Evolutionary conservation across 1,140 invertebrate species (phyloP), one percentile per base, ranked within the genome.

Genomic region (Drosophila insularis): DNA sequence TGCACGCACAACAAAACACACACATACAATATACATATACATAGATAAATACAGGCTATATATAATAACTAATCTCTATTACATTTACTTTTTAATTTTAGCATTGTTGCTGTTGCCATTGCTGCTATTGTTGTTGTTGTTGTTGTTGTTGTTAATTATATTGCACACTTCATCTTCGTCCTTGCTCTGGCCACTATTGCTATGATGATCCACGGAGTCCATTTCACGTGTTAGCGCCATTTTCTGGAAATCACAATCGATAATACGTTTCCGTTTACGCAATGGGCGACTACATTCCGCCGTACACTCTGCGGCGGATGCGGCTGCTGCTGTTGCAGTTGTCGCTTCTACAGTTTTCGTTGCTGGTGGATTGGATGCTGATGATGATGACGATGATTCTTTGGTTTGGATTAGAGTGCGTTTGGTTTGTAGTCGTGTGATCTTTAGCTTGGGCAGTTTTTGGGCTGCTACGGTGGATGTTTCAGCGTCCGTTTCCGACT

Each of bases 381-480:
- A 1, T 21, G 21, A 21, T 21, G 21, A 21, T 21, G 21, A 21
- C 21, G 21, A 21, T 10, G 54, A 53, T 63, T 90, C 90, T 91
- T 91, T 91, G 86, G 87, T 94, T 93, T 78, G 92, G 70, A 90
- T 86, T 64, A 59, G 92, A 86, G 93, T 93, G 78, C 93, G 93
- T 90, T 94, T 94, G 56, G 93, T 93, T 59, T 93, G 93, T 69
- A 94, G 72, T 62, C 93, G 92, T n/a, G 93, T 94, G 71, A 94
- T 94, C 87, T 93, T 94, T 39, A 94, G 92, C 73, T 93, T 93
- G 50, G 93, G 93, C 69, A 94, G 78, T 21, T 93, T 94, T 71
- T 94, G 93, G 63, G 93, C 14, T 3, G 31, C 19, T 3, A 21
- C 92, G 50, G 93, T 8, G 2, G 31, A 14, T 35, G 55, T 92